Percentiles rank a stretch among this genome's conserved stretches.
Conservation (phyloP, 2,113 vertebrate genomes). For the Apus apus region DNA sequence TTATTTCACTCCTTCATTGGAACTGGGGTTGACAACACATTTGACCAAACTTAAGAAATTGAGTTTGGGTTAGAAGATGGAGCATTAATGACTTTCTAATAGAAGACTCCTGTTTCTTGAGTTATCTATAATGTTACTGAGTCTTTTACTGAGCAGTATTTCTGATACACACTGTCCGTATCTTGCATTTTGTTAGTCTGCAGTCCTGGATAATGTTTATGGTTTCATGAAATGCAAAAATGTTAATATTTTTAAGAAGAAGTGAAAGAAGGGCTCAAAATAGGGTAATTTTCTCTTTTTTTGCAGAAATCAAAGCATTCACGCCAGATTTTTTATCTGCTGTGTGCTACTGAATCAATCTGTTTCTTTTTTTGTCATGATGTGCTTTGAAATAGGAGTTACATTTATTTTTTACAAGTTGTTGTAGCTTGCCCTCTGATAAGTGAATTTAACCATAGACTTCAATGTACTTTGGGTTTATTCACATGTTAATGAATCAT, state of each 20-base stretch:
- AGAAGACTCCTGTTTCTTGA: not conserved
- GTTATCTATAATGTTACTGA: not conserved
- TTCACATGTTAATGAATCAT: not conserved
- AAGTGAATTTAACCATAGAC: not conserved
- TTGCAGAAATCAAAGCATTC: not conserved
- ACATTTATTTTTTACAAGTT: fast-evolving
- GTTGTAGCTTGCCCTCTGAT: not conserved
- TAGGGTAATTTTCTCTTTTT: not conserved
- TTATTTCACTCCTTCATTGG: not conserved
- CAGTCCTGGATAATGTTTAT: not conserved
- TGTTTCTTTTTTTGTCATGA: not conserved
- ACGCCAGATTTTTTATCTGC: not conserved
- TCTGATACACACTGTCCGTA: not conserved
- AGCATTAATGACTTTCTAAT: not conserved
- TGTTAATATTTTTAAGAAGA: not conserved
- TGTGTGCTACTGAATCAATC: not conserved
- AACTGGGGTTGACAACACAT: not conserved
- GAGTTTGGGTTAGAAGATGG: not conserved
- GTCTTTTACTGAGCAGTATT: not conserved
- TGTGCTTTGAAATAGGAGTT: not conserved
- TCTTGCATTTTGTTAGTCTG: not conserved
- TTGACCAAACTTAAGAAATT: not conserved
- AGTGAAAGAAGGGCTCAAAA: not conserved
- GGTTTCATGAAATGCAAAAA: not conserved
- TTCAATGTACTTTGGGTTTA: not conserved